These are phyloP conservation scores for Drosophila pegasa DNA, from an alignment of 2,888 invertebrate species.

Conservation along the genomic window DNA sequence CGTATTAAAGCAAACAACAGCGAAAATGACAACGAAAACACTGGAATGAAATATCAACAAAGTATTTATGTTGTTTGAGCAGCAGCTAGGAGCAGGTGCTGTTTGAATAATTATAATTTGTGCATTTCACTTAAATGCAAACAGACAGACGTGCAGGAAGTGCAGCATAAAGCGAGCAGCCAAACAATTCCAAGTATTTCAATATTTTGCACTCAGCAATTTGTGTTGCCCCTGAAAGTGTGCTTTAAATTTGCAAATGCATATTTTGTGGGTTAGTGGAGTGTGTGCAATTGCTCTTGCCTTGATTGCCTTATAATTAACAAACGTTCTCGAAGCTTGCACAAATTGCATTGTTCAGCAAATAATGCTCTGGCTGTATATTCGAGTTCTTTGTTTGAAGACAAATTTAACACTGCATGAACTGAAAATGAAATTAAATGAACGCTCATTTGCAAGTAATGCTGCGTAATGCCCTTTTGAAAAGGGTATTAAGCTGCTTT, in stretches of 20 bases:
- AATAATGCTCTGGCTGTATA: not conserved
- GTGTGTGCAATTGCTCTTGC: not conserved
- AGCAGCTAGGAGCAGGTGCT: not conserved
- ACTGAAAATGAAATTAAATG: slow-evolving; percentile 25
- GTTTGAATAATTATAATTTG: slow-evolving; percentile 1
- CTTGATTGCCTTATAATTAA: slow-evolving; percentile 1
- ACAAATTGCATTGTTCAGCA: not conserved
- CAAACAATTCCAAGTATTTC: not conserved
- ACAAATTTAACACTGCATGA: slow-evolving; percentile 1
- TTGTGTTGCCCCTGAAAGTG: not conserved
- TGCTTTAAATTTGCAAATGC: not conserved
- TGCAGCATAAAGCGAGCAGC: not conserved
- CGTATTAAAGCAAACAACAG: slow-evolving; percentile 1
- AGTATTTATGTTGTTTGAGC: slow-evolving; percentile 1
- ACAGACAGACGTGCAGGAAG: not conserved
- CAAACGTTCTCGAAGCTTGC: not conserved
- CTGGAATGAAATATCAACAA: slow-evolving; percentile 53
- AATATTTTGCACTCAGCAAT: not conserved
- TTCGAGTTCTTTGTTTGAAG: not conserved
- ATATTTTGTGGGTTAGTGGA: not conserved
- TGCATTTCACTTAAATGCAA: slow-evolving; percentile 16
- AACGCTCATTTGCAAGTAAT: slow-evolving; percentile 12
- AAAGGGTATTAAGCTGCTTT: slow-evolving; percentile 2
- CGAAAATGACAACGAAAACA: slow-evolving; percentile 46
- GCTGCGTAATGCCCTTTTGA: slow-evolving; percentile 4